These are phyloP conservation scores for Heliconius hermathena DNA, from an alignment of 1,140 invertebrate genomes.

Conservation along the genomic window DNA sequence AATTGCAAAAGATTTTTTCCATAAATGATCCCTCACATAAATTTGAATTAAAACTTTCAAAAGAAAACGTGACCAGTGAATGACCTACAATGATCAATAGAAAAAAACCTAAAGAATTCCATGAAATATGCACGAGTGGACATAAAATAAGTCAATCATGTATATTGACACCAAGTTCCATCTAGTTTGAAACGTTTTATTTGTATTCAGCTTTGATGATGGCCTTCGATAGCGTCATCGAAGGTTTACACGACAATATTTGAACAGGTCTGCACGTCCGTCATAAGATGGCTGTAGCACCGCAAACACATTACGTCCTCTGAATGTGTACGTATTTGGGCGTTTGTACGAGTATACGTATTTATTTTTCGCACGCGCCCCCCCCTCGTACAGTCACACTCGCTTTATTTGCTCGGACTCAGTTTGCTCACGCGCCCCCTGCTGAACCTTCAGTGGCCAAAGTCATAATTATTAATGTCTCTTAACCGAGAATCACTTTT, in stretches of 20 bases:
- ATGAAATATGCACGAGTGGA: background rate
- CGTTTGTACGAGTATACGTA: constrained; percentile 57
- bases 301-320: constrained; percentile 69
- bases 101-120: background rate
- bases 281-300: constrained; percentile 52
- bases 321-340: constrained; percentile 60
- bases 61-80: too few relatives aligned
- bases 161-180: background rate
- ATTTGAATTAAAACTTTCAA: too few relatives aligned
- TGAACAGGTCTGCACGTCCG: constrained; percentile 45
- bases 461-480: constrained; percentile 72
- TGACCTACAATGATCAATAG: background rate
- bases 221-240: constrained; percentile 30
- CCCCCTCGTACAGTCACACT: constrained; percentile 49
- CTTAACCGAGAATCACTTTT: constrained; percentile 39
- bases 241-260: constrained; percentile 39
- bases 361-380: constrained; percentile 60
- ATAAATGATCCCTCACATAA: too few relatives aligned
- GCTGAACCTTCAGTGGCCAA: constrained; percentile 54
- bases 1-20: too few relatives aligned
- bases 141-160: background rate
- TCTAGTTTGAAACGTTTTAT: constrained; percentile 6
- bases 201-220: constrained; percentile 12
- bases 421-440: constrained; percentile 55
- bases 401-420: constrained; percentile 59